Evolutionary conservation across 2,797 vertebrate species (phyloP).

Genomic region (Hylomyscus alleni): DNA sequence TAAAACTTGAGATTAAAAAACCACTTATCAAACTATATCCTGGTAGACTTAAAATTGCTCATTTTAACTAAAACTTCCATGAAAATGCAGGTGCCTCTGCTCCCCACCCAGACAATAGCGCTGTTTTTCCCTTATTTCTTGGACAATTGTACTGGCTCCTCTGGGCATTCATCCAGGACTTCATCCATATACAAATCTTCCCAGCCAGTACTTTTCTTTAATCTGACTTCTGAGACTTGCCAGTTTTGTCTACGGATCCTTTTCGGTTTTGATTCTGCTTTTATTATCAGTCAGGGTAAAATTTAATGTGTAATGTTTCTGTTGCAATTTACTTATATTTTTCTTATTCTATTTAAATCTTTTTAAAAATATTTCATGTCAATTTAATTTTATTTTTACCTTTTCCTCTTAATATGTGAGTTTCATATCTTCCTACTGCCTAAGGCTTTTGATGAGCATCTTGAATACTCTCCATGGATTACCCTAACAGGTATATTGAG

Average conservation of each 20-base stretch:
- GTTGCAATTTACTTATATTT: not conserved
- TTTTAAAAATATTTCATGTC: slow-evolving; percentile 9
- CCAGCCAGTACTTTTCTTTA: slow-evolving; percentile 11
- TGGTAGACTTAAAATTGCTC: slow-evolving; percentile 18
- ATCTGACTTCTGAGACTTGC: slow-evolving; percentile 33
- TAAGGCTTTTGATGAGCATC: not conserved
- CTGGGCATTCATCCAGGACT: slow-evolving; percentile 42
- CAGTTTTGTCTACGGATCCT: not conserved
- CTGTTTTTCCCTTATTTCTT: slow-evolving; percentile 17
- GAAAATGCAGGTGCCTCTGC: not conserved
- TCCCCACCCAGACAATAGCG: not conserved
- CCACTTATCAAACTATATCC: not conserved
- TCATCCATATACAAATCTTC: not conserved
- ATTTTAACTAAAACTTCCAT: slow-evolving; percentile 50
- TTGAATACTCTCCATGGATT: not conserved
- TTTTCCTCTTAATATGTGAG: not conserved
- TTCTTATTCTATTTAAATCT: slow-evolving; percentile 21
- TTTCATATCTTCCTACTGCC: not conserved
- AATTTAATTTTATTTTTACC: not conserved
- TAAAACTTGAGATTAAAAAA: not conserved
- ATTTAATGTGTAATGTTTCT: slow-evolving; percentile 47
- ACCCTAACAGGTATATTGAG: not conserved
- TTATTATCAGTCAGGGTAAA: not conserved
- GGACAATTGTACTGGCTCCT: not conserved
- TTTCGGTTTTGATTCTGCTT: not conserved